Percentiles rank a stretch among this genome's conserved stretches.
Evolutionary conservation across 2,797 vertebrate genomes (phyloP).

Genomic region (Chaenodraco wilsoni): DNA sequence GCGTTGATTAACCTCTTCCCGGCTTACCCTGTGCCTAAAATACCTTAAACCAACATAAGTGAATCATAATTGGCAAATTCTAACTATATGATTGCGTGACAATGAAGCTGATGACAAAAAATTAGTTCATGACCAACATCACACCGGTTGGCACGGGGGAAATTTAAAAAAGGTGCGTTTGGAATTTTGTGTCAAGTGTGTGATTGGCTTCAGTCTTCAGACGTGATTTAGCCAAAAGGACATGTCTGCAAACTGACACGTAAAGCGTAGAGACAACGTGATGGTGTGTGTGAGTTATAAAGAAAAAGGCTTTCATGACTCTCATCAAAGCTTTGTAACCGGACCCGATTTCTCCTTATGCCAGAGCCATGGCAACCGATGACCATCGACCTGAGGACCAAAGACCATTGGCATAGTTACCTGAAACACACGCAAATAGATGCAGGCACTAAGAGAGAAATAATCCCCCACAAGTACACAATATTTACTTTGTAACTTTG

Average conservation of each 20-base stretch:
- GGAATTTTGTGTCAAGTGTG: constrained; percentile 25
- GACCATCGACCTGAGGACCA: constrained; percentile 58
- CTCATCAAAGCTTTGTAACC: constrained; percentile 64
- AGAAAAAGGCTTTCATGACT: constrained; percentile 63
- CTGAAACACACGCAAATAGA: constrained; percentile 40
- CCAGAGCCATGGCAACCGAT: constrained; percentile 63
- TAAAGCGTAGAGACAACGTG: constrained; percentile 31
- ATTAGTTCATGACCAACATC: constrained; percentile 64
- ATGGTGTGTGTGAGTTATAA: constrained; percentile 36
- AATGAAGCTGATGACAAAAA: constrained; percentile 76
- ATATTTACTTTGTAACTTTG: constrained; percentile 33
- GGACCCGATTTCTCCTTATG: constrained; percentile 56
- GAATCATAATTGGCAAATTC: constrained; percentile 73
- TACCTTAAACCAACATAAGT: constrained; percentile 71
- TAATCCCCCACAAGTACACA: neutral
- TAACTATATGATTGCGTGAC: constrained; percentile 76
- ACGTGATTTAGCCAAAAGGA: neutral
- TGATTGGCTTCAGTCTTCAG: constrained; percentile 47
- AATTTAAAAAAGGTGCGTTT: constrained; percentile 47
- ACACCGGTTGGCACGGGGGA: constrained; percentile 20
- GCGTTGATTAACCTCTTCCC: constrained; percentile 76
- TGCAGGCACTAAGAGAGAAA: neutral
- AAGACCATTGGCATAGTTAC: constrained; percentile 54
- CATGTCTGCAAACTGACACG: constrained; percentile 43
- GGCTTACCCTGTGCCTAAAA: constrained; percentile 62